Base-by-base conservation (phyloP, 2,113 vertebrate species). In the Microcebus tavaratra region DNA sequence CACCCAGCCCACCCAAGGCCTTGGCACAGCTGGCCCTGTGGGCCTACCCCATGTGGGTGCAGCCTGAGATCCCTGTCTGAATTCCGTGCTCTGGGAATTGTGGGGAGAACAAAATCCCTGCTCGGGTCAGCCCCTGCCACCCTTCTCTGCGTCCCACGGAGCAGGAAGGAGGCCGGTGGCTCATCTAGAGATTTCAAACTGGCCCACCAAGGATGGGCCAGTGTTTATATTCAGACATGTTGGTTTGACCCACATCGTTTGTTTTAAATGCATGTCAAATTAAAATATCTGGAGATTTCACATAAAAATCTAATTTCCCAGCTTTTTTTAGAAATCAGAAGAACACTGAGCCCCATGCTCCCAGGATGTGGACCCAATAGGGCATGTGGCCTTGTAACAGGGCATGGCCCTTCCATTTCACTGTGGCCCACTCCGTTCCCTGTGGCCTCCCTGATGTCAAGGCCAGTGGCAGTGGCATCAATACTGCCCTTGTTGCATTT, bases 321-420 rank as follows among this genome's bases (percentile, higher is more conserved):
- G 21, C 34, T 94, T 65, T 79, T 83, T 75, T 72, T 92, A 84
- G 53, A 95, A 85, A 89, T 73, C 42, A 20, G n/a, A 27, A 86
- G 61, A 27, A 18, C 34, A 3, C n/a, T 27, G 2, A 29, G 21
- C 5, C n/a, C 73, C 27, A 20, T 59, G 39, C 3, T 42, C 12
- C 36, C 76, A 21, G 39, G 45, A 65, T 48, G 15, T 34, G 34
- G 20, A 23, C 57, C 42, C 50, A 11, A 5, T 55, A 23, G 17
- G 57, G 12, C 29, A 23, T 27, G 27, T 27, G 27, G 15, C 34
- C 25, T 57, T 80, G 25, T 7, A 31, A 4, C 45, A 63, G n/a
- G 78, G 12, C 13, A 2, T 0, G 13, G 8, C 23, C 34, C 48
- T 59, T 73, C 65, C 6, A 1, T 29, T 34, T 65, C 14, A 9